phyloP scores from a whole-genome alignment of 37 sponge, comb jelly and placozoan species.

The Aphrocallistes beatrix region DNA sequence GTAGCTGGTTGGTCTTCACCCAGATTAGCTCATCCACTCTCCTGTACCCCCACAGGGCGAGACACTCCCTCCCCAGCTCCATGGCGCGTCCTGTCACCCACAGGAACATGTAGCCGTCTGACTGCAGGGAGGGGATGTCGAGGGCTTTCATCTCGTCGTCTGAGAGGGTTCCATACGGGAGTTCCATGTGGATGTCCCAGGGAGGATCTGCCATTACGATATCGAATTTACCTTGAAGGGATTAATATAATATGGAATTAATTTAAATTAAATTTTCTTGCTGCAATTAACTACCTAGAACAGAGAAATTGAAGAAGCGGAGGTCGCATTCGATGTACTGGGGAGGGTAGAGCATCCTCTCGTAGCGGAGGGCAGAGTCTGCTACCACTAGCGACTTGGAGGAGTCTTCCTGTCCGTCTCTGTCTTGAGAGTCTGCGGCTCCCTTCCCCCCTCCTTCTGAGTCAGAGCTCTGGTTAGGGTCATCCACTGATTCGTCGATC shows the following conservation, averaged over 20 bases:
- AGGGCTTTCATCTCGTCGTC: slow-evolving; percentile 93
- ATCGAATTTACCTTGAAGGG: slow-evolving; percentile 52
- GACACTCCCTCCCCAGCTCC: slow-evolving; percentile 87
- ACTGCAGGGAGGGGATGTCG: slow-evolving; percentile 74
- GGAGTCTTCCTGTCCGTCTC: background rate
- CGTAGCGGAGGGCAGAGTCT: slow-evolving; percentile 6
- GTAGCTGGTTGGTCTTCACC: slow-evolving; percentile 97
- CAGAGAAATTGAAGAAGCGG: slow-evolving; percentile 46
- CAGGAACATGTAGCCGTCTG: slow-evolving; percentile 85
- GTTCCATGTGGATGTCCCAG: slow-evolving; percentile 99
- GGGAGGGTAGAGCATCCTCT: slow-evolving; percentile 43
- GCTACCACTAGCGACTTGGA: background rate
- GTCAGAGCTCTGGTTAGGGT: slow-evolving; percentile 12
- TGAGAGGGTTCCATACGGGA: slow-evolving; percentile 88
- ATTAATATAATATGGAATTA: background rate
- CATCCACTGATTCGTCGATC: slow-evolving; percentile 48
- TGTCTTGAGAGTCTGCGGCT: background rate
- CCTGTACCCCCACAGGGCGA: slow-evolving; percentile 87
- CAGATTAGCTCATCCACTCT: slow-evolving; percentile 78
- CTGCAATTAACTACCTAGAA: slow-evolving; percentile 27
- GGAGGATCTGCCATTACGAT: slow-evolving; percentile 98
- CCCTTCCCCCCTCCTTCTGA: background rate
- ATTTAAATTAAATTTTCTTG: background rate
- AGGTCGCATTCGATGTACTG: slow-evolving; percentile 90
- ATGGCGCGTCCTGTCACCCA: slow-evolving; percentile 97